Percentiles rank a stretch among this genome's conserved stretches.
These are phyloP conservation scores for Labroides dimidiatus DNA, from an alignment of 2,797 vertebrate genomes.

Conservation along the genomic window DNA sequence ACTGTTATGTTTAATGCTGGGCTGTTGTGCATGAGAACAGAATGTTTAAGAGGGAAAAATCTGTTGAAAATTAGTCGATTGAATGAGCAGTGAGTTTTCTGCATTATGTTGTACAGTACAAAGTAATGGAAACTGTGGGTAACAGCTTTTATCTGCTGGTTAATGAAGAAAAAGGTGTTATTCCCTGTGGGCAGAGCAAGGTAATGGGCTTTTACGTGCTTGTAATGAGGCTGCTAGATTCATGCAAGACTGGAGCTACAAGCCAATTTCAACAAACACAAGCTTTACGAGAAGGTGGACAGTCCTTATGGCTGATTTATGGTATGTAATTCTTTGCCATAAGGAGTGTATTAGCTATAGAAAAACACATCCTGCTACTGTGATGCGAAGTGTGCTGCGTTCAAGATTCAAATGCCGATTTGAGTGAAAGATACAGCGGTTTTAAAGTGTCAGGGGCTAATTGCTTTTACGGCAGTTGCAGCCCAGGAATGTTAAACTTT, in stretches of 20 bases:
- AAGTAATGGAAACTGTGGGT: conserved; percentile 56
- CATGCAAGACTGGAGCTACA: conserved; percentile 31
- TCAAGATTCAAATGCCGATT: conserved; percentile 40
- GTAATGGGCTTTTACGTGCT: conserved; percentile 55
- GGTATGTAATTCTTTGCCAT: conserved; percentile 40
- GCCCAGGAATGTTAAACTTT: conserved; percentile 52
- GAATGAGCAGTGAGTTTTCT: conserved; percentile 28
- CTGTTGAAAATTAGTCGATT: conserved; percentile 35
- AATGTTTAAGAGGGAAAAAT: conserved; percentile 23
- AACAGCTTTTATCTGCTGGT: conserved; percentile 46
- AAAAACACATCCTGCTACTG: conserved; percentile 29
- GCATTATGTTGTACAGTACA: conserved; percentile 25
- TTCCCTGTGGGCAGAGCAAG: conserved; percentile 53
- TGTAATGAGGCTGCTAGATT: conserved; percentile 64
- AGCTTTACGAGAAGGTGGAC: conserved; percentile 46
- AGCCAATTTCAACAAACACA: conserved; percentile 62
- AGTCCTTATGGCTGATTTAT: conserved; percentile 44
- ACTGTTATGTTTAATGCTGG: background rate
- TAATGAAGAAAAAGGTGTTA: conserved; percentile 69
- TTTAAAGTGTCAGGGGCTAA: conserved; percentile 47
- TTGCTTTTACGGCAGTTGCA: conserved; percentile 49
- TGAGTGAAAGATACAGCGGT: conserved; percentile 20
- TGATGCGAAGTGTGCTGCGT: conserved; percentile 13
- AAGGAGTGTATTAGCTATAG: conserved; percentile 41
- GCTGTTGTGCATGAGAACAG: conserved; percentile 14